phyloP scores from a whole-genome alignment of 2,888 invertebrate genomes.

The Acanthococcus lagerstroemiae region DNA sequence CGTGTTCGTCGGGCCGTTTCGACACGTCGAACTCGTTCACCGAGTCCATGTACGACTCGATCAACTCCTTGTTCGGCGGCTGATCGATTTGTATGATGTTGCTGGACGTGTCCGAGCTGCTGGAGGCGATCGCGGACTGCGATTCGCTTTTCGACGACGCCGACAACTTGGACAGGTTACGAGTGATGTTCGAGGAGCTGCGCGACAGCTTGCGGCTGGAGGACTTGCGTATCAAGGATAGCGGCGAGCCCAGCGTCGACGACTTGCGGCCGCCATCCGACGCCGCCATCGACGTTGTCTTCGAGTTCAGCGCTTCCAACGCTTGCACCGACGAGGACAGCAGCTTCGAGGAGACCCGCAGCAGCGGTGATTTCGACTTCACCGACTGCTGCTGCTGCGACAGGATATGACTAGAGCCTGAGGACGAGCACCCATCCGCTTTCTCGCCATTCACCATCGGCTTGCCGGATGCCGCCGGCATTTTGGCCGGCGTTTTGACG shows the following conservation, averaged over 20 bases:
- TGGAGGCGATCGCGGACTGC: background rate
- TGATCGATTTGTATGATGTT: slow-evolving; percentile 41
- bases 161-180: too few relatives aligned
- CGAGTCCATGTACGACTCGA: slow-evolving; percentile 45
- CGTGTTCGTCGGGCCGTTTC: slow-evolving; percentile 37
- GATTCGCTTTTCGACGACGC: slow-evolving; percentile 24
- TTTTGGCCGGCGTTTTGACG: slow-evolving; percentile 1
- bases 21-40: slow-evolving; percentile 39
- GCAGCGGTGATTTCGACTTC: slow-evolving; percentile 35
- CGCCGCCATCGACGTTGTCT: too few relatives aligned
- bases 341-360: slow-evolving; percentile 36
- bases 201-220: slow-evolving; percentile 62
- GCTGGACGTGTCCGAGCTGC: slow-evolving; percentile 8
- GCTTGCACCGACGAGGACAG: slow-evolving; percentile 36
- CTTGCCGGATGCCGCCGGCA: background rate
- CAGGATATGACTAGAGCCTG: slow-evolving; percentile 21
- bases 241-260: slow-evolving; percentile 45
- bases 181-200: slow-evolving; percentile 40
- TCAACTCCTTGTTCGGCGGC: slow-evolving; percentile 33
- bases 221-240: slow-evolving; percentile 53
- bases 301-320: slow-evolving; percentile 34
- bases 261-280: slow-evolving; percentile 43
- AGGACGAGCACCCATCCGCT: too few relatives aligned
- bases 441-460: too few relatives aligned
- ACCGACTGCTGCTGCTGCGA: too few relatives aligned